Conservation (phyloP, 2,888 invertebrate species). For the Andrena trimmerana region DNA sequence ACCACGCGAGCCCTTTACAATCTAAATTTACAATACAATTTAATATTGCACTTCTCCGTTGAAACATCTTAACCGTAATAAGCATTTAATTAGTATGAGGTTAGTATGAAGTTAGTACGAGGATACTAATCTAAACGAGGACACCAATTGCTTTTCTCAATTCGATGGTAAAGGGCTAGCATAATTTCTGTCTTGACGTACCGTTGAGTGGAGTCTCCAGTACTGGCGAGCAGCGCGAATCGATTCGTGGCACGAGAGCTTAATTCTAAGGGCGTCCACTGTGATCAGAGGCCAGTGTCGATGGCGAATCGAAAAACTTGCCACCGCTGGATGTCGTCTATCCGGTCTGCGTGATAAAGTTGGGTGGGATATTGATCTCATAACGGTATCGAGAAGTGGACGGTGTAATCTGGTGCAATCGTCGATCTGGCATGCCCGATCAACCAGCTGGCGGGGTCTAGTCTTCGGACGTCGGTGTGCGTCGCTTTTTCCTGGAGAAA, state of each 20-base stretch:
- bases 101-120: too few species aligned
- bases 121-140: neutral
- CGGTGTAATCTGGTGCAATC: neutral
- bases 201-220: conserved; percentile 3
- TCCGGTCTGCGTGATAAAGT: conserved; percentile 32
- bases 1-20: conserved; percentile 40
- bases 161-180: conserved; percentile 25
- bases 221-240: conserved; percentile 19
- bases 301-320: conserved; percentile 1
- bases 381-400: conserved; percentile 34
- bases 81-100: too few species aligned
- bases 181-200: conserved; percentile 3
- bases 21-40: neutral
- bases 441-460: conserved; percentile 37
- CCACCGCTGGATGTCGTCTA: neutral
- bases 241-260: neutral
- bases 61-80: neutral
- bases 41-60: conserved; percentile 43
- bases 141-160: neutral
- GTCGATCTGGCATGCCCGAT: conserved; percentile 6
- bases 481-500: conserved; percentile 74
- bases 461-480: conserved; percentile 68
- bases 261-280: conserved; percentile 8
- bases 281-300: neutral
- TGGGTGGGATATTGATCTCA: conserved; percentile 37